Conservation (phyloP, 53 echinoderm and acorn worm species). For the Mesocentrotus franciscanus region DNA sequence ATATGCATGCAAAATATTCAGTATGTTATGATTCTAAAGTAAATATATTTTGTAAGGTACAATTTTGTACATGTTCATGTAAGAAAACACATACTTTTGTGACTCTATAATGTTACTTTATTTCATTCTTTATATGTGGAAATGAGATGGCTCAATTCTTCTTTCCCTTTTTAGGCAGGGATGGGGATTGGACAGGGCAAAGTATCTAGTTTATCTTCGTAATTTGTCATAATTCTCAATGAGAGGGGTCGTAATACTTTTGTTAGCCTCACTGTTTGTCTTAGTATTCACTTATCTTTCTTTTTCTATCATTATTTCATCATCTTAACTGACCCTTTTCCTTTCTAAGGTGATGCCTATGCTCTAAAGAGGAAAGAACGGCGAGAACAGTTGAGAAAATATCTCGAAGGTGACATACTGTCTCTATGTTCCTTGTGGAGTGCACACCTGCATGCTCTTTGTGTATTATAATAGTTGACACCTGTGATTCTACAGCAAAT, state of each 20-base stretch:
- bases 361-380: constrained; percentile 54
- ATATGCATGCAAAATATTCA: background rate
- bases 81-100: background rate
- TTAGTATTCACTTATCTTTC: background rate
- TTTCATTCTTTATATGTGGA: too few relatives aligned
- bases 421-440: background rate
- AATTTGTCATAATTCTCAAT: background rate
- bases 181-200: background rate
- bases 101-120: too few relatives aligned
- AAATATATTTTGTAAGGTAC: background rate
- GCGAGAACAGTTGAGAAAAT: constrained; percentile 57
- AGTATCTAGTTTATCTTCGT: background rate
- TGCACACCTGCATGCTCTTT: constrained; percentile 33
- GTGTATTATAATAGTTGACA: background rate
- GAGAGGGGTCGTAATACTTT: background rate
- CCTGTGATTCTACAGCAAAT: background rate
- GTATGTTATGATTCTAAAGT: background rate
- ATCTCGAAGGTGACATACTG: constrained; percentile 56
- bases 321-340: background rate
- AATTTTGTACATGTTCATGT: too few relatives aligned
- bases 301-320: background rate
- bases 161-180: too few relatives aligned
- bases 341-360: constrained; percentile 57
- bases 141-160: too few relatives aligned
- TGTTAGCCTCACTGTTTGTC: background rate